These are phyloP conservation scores for Agapostemon virescens DNA, from an alignment of 2,888 invertebrate species.

Conservation along the genomic window DNA sequence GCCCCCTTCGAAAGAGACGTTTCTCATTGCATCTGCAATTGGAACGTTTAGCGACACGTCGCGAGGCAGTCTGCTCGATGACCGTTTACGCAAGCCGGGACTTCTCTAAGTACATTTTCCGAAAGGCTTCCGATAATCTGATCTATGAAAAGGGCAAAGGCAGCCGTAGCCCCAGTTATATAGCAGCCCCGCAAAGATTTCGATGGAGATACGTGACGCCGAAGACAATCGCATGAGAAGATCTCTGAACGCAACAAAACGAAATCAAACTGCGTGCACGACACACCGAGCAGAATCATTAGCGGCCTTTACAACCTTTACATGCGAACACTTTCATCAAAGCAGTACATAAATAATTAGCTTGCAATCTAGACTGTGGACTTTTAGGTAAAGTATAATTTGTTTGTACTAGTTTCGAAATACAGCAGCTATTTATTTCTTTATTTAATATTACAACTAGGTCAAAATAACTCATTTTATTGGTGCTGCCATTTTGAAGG, in stretches of 20 bases:
- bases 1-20: conserved; percentile 46
- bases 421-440: background rate
- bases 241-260: background rate
- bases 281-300: background rate
- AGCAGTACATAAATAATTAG: background rate
- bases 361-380: background rate
- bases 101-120: conserved; percentile 40
- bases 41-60: conserved; percentile 20
- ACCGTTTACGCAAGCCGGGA: conserved; percentile 35
- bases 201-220: conserved; percentile 58
- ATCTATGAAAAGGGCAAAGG: conserved; percentile 66
- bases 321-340: background rate
- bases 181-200: conserved; percentile 54
- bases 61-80: conserved; percentile 30
- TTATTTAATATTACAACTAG: too few species aligned
- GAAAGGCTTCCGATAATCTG: conserved; percentile 66
- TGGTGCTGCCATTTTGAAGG: background rate
- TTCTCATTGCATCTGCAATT: conserved; percentile 22
- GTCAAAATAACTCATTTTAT: background rate
- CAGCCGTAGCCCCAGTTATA: conserved; percentile 61
- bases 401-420: background rate
- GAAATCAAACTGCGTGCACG: background rate
- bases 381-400: background rate
- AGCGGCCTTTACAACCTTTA: background rate
- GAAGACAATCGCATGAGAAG: conserved; percentile 11